Evolutionary conservation across 2,113 vertebrate species (phyloP).

Genomic region (Epinephelus moara): DNA sequence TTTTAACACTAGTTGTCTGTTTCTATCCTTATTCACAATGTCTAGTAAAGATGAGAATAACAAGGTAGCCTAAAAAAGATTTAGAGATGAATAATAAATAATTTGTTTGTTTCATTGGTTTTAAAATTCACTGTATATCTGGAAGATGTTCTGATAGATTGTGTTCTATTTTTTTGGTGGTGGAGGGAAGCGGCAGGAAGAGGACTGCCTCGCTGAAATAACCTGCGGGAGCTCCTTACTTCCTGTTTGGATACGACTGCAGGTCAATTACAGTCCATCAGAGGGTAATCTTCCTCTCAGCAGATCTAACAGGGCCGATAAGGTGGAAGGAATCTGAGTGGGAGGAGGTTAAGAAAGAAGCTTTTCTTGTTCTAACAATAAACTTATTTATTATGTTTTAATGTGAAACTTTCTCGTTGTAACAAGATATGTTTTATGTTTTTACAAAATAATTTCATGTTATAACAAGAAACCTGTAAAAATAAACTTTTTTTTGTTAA

Average conservation of each 20-base stretch:
- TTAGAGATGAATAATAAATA: slow-evolving; percentile 87
- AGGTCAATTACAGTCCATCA: not conserved
- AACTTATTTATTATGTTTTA: too few relatives aligned
- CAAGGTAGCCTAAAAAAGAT: slow-evolving; percentile 90
- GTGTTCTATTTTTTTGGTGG: slow-evolving; percentile 62
- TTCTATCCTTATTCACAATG: slow-evolving; percentile 93
- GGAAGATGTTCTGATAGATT: slow-evolving; percentile 74
- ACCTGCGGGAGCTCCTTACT: slow-evolving; percentile 59
- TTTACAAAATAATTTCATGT: too few relatives aligned
- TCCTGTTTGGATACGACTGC: slow-evolving; percentile 23
- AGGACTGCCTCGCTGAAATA: slow-evolving; percentile 73
- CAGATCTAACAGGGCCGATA: not conserved
- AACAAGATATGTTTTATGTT: too few relatives aligned
- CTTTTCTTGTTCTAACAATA: too few relatives aligned
- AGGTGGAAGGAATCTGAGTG: not conserved
- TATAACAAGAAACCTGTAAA: too few relatives aligned
- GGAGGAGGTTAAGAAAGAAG: too few relatives aligned
- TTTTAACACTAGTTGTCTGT: slow-evolving; percentile 98
- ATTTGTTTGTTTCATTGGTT: slow-evolving; percentile 81
- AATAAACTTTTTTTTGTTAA: too few relatives aligned
- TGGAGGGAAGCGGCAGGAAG: slow-evolving; percentile 23
- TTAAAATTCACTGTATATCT: slow-evolving; percentile 92
- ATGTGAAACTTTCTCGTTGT: too few relatives aligned
- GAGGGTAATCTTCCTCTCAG: not conserved
- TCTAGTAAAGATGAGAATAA: slow-evolving; percentile 94